Evolutionary conservation across 2,888 invertebrate genomes (phyloP).

Genomic region (Cantharis nigra): DNA sequence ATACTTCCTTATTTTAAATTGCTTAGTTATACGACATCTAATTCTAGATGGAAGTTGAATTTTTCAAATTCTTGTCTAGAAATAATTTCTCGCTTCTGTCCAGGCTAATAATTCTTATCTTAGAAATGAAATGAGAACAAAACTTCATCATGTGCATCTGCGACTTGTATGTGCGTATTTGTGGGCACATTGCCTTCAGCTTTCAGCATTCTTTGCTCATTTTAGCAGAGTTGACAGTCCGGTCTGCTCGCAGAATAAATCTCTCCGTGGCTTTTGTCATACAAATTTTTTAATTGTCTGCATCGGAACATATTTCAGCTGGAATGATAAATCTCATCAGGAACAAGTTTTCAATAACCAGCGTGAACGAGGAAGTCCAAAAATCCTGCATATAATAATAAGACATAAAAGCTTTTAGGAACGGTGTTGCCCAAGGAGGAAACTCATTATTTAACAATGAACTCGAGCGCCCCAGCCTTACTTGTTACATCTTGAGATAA

Average conservation of each 20-base stretch:
- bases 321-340: not conserved
- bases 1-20: not conserved
- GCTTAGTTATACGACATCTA: not conserved
- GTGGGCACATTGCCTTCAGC: slow-evolving; percentile 21
- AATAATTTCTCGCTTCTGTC: slow-evolving; percentile 16
- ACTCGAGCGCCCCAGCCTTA: not conserved
- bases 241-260: slow-evolving; percentile 14
- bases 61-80: slow-evolving; percentile 4
- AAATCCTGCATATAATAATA: not conserved
- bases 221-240: slow-evolving; percentile 21
- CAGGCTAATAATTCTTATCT: slow-evolving; percentile 19
- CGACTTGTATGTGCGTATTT: slow-evolving; percentile 23
- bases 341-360: not conserved
- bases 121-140: slow-evolving; percentile 26
- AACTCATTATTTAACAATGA: not conserved
- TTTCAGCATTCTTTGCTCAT: slow-evolving; percentile 15
- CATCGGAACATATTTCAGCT: not conserved
- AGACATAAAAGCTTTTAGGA: not conserved
- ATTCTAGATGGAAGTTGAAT: not conserved
- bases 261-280: not conserved
- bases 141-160: slow-evolving; percentile 20
- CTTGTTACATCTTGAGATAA: not conserved
- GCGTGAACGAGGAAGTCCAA: not conserved
- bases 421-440: not conserved
- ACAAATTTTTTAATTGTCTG: not conserved